These are phyloP conservation scores for Atherix ibis DNA, from an alignment of 2,888 invertebrate genomes.

Conservation along the genomic window DNA sequence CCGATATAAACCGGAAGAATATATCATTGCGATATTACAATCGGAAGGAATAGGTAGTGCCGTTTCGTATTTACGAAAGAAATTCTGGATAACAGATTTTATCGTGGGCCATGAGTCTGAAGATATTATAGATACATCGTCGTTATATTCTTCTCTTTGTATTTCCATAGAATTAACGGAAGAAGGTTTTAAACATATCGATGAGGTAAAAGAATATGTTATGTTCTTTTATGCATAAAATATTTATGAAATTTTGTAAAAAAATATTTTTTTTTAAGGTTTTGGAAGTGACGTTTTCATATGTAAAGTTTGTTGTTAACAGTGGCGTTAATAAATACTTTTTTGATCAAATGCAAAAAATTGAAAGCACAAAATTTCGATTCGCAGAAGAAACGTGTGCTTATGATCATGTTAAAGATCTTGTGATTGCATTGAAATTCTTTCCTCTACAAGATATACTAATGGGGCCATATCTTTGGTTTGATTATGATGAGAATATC, in stretches of 20 bases:
- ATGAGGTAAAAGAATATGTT: constrained; percentile 38
- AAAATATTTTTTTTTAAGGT: constrained; percentile 37
- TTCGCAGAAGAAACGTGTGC: constrained; percentile 56
- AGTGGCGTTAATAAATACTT: constrained; percentile 52
- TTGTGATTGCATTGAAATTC: constrained; percentile 64
- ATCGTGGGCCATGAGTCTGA: too few relatives aligned
- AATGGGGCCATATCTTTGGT: constrained; percentile 56
- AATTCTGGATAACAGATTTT: too few relatives aligned
- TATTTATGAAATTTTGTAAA: constrained; percentile 11
- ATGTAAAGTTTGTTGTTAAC: constrained; percentile 52
- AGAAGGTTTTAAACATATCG: constrained; percentile 52
- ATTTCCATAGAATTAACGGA: constrained; percentile 61
- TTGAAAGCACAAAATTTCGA: constrained; percentile 57
- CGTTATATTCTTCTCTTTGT: constrained; percentile 61
- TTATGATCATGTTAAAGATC: constrained; percentile 58
- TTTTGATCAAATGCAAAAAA: constrained; percentile 51
- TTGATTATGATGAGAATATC: constrained; percentile 56
- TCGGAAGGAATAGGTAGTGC: constrained; percentile 77
- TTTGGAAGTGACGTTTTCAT: constrained; percentile 60
- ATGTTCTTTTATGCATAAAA: background rate
- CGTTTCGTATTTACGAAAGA: constrained; percentile 58
- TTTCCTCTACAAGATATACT: constrained; percentile 66
- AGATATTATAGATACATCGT: too few relatives aligned
- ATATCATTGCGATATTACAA: constrained; percentile 63
- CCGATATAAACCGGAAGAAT: constrained; percentile 39